Evolutionary conservation across 2,888 invertebrate genomes (phyloP).

Genomic region (Nephrotoma guestfalica): DNA sequence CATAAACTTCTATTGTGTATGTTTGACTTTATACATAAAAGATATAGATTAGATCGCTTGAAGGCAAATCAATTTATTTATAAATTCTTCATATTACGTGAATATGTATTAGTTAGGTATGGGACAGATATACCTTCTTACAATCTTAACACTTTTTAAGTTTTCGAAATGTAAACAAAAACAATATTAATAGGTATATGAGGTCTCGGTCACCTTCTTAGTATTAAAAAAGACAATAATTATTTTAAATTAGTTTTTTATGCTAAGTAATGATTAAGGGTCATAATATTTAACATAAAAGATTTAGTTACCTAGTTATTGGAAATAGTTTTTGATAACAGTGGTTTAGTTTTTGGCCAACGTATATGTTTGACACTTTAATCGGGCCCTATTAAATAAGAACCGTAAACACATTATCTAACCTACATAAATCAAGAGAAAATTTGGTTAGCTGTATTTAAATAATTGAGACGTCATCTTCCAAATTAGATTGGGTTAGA

Average conservation of each 20-base stretch:
- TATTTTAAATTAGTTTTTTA: neutral
- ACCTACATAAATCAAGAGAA: no score
- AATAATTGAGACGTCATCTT: no score
- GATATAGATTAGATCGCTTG: neutral
- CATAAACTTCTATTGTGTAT: no score
- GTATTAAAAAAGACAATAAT: neutral
- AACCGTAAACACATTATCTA: no score
- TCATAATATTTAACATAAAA: neutral
- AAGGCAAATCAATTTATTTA: neutral
- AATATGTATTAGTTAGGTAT: neutral
- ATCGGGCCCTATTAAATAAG: no score
- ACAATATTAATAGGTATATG: neutral
- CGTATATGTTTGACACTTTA: no score
- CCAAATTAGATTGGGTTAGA: no score
- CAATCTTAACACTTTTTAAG: neutral
- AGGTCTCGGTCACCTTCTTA: neutral
- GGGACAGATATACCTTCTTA: neutral
- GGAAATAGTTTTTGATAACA: no score
- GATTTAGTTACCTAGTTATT: no score
- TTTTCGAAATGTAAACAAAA: neutral
- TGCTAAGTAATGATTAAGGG: neutral
- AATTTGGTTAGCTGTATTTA: no score
- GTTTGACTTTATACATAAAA: neutral
- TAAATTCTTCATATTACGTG: neutral
- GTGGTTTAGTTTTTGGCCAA: no score